phyloP scores from a whole-genome alignment of 2,113 vertebrate genomes.

The Lutjanus erythropterus region DNA sequence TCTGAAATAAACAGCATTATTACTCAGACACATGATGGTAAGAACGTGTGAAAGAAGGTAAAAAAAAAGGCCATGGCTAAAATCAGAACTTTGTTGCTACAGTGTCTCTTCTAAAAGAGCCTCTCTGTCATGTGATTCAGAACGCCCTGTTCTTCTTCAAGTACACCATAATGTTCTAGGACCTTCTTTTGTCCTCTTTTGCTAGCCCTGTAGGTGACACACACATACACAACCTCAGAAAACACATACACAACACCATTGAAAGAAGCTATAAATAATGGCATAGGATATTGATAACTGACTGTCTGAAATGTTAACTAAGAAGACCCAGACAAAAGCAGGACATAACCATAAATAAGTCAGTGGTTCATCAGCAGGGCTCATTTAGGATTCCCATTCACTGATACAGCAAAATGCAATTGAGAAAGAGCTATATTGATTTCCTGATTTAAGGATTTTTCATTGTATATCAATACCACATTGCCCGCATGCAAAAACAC shows the following conservation, averaged over 20 bases:
- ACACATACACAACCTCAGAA: slow-evolving; percentile 1
- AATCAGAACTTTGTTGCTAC: slow-evolving; percentile 41
- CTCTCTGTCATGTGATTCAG: slow-evolving; percentile 29
- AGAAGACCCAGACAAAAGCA: background rate
- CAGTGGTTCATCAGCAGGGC: background rate
- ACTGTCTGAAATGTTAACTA: background rate
- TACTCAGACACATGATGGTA: slow-evolving; percentile 8
- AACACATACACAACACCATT: background rate
- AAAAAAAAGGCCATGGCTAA: slow-evolving; percentile 52
- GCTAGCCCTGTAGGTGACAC: slow-evolving; percentile 6
- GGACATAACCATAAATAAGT: slow-evolving; percentile 9
- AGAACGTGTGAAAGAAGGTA: slow-evolving; percentile 27
- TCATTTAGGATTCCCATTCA: slow-evolving; percentile 14
- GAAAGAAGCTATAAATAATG: slow-evolving; percentile 15
- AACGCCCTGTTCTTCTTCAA: slow-evolving; percentile 66
- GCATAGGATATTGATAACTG: background rate
- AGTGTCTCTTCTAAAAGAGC: slow-evolving; percentile 31
- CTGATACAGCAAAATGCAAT: slow-evolving; percentile 9
- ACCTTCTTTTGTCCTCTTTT: slow-evolving; percentile 38
- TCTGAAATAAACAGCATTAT: slow-evolving; percentile 76
- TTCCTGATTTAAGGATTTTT: slow-evolving; percentile 24
- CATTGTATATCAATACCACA: slow-evolving; percentile 14
- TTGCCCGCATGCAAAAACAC: slow-evolving; percentile 2
- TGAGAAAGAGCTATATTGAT: slow-evolving; percentile 18
- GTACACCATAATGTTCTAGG: slow-evolving; percentile 52